Base-by-base conservation (phyloP, 2,113 vertebrate species). In the Mobula birostris region DNA sequence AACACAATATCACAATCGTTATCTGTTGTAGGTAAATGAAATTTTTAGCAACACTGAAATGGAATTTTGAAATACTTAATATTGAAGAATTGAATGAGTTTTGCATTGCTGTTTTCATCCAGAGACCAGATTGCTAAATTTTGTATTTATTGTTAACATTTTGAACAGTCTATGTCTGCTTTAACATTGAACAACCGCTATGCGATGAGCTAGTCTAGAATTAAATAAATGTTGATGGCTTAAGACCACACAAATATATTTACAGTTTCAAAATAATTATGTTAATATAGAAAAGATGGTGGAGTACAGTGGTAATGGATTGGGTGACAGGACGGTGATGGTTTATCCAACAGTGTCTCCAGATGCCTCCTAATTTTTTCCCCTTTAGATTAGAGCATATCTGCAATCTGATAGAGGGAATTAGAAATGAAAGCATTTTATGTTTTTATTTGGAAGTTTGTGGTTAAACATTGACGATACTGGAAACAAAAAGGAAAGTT, bases 231-330 rank as follows among this genome's bases (percentile, higher is more conserved):
- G 91, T 93, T 93, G 91, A 93, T 93, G 91, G 91, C 91, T 93
- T 93, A 93, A 93, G 91, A 93, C 91, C 91, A 93, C 91, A 74
- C 91, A 93, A 93, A 93, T 93, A 93, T 93, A 93, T 93, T 93
- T 93, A 93, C 91, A 93, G 91, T 56, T 93, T 74, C 91, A 93
- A 93, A 93, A 93, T 93, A 93, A 93, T 74, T 74, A 93, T 93
- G 91, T 76, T 93, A 93, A 93, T 93, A 93, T 72, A 93, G 70
- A 27, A 56, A 93, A 93, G 91, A 93, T 93, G 91, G 91, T 93
- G 91, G 70, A 93, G 68, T 74, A 70, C 70, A 74, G 91, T 93
- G 68, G 91, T 93, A 93, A 93, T 93, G 91, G 91, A 93, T 93
- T 93, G 91, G 91, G 91, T 93, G 91, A 93, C 91, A 93, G 91